These are phyloP conservation scores for Crossaster papposus DNA, from an alignment of 53 echinoderm and acorn worm species.

Conservation along the genomic window DNA sequence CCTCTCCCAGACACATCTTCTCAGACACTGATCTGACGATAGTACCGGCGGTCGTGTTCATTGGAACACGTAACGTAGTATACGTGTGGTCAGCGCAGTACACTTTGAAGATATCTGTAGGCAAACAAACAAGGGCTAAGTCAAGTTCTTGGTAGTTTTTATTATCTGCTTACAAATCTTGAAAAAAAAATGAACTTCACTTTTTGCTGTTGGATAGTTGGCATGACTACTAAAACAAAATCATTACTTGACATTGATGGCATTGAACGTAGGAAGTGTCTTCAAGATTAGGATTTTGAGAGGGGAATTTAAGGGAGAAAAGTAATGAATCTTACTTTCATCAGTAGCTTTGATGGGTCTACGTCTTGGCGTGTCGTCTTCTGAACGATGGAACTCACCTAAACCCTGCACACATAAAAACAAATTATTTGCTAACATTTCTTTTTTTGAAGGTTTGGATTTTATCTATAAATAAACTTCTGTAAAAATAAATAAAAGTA, in stretches of 20 bases:
- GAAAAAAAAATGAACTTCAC: not conserved
- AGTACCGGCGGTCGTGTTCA: constrained; percentile 75
- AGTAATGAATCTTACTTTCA: constrained; percentile 76
- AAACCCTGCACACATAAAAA: constrained; percentile 58
- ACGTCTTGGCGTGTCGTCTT: constrained; percentile 72
- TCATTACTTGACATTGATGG: too few relatives aligned
- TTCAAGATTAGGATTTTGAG: not conserved
- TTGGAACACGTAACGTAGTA: constrained; percentile 87
- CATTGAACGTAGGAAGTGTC: too few relatives aligned
- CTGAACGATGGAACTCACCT: constrained; percentile 79
- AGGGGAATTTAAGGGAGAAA: not conserved
- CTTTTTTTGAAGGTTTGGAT: not conserved
- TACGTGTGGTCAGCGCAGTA: constrained; percentile 99
- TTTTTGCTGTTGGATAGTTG: too few relatives aligned
- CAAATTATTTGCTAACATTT: not conserved
- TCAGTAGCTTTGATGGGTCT: constrained; percentile 84
- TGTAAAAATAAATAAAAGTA: too few relatives aligned
- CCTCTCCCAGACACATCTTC: constrained; percentile 91
- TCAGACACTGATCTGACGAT: constrained; percentile 86
- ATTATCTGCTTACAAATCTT: not conserved
- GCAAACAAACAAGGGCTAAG: not conserved
- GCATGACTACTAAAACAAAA: too few relatives aligned
- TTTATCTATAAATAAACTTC: too few relatives aligned
- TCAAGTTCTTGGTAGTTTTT: not conserved
- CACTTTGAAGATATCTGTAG: constrained; percentile 91